phyloP scores from a whole-genome alignment of 2,113 vertebrate genomes.

The Microtus pennsylvanicus region DNA sequence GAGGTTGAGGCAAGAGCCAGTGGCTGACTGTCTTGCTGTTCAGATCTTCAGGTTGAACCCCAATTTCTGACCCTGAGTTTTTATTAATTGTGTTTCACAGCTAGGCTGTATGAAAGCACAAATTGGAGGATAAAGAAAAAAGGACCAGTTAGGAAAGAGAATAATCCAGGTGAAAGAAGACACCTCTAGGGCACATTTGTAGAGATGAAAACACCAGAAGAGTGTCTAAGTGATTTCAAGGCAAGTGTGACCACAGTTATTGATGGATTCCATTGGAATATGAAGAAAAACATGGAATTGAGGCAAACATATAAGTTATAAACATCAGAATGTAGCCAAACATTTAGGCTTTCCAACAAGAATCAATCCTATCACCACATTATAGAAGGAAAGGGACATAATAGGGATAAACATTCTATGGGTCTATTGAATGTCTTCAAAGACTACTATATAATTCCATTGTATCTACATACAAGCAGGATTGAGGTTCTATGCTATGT shows the following conservation, averaged over 20 bases:
- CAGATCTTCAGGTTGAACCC: no score
- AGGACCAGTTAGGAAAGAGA: background rate
- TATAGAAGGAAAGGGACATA: slow-evolving; percentile 34
- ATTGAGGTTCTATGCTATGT: slow-evolving; percentile 29
- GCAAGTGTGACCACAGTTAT: background rate
- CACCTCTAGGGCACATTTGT: background rate
- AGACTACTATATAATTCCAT: slow-evolving; percentile 4
- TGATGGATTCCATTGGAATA: background rate
- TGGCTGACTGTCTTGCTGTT: no score
- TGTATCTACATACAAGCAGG: background rate
- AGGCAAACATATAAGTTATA: background rate
- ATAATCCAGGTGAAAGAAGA: background rate
- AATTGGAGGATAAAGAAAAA: background rate
- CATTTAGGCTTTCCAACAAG: background rate
- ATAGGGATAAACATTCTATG: background rate
- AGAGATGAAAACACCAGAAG: background rate
- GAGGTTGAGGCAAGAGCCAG: no score
- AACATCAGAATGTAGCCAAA: background rate
- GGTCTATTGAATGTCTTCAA: slow-evolving; percentile 18
- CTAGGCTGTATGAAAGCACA: background rate
- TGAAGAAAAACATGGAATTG: background rate
- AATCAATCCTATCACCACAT: background rate
- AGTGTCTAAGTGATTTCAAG: background rate
- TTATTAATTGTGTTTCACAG: background rate
- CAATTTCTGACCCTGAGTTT: no score